These are phyloP conservation scores for Coryphaenoides rupestris DNA, from an alignment of 2,113 vertebrate species.

Conservation along the genomic window DNA sequence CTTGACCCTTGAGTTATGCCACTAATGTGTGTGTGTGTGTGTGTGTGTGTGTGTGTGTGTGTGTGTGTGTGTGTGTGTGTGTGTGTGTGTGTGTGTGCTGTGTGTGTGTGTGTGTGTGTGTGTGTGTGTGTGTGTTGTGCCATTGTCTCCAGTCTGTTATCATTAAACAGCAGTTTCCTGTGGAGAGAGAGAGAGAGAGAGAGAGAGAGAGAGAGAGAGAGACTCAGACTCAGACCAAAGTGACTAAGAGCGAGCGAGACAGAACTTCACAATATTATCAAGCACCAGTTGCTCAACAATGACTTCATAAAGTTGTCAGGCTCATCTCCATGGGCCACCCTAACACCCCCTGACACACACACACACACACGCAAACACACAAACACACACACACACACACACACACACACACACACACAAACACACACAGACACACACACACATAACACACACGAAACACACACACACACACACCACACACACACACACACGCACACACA, in stretches of 20 bases:
- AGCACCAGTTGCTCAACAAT: slow-evolving; percentile 47
- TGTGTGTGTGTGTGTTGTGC: slow-evolving; percentile 39
- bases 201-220: slow-evolving; percentile 12
- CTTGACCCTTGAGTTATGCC: slow-evolving; percentile 36
- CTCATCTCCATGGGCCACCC: slow-evolving; percentile 24
- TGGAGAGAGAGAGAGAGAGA: slow-evolving; percentile 20
- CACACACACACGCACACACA: neutral
- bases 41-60: slow-evolving; percentile 34
- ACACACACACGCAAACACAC: neutral
- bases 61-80: slow-evolving; percentile 1
- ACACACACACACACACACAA: neutral
- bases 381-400: neutral
- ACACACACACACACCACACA: slow-evolving; percentile 1
- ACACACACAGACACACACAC: neutral
- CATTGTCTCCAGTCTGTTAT: slow-evolving; percentile 65
- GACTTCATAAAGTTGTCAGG: slow-evolving; percentile 42
- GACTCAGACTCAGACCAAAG: neutral
- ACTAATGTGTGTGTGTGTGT: neutral
- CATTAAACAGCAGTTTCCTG: slow-evolving; percentile 66
- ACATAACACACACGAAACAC: slow-evolving; percentile 5
- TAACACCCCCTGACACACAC: neutral
- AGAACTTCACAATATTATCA: slow-evolving; percentile 29
- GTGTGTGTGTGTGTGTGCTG: slow-evolving; percentile 8
- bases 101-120: slow-evolving; percentile 6
- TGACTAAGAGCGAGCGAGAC: too few species aligned